Conservation (phyloP, 2,888 invertebrate species). For the Patella pellucida region DNA sequence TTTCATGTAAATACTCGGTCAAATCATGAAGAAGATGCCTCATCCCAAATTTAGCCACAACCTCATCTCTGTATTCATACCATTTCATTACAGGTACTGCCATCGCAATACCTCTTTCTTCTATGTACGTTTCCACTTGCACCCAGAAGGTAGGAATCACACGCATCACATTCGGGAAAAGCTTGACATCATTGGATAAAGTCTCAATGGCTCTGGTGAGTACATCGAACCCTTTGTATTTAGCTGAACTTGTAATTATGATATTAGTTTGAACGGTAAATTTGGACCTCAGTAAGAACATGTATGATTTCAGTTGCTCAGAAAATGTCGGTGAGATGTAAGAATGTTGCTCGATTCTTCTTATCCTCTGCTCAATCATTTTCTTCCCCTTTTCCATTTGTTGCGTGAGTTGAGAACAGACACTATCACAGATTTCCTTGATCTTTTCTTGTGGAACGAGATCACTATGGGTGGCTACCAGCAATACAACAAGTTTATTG, state of each 20-base stretch:
- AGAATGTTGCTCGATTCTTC: slow-evolving; percentile 57
- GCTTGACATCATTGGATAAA: slow-evolving; percentile 52
- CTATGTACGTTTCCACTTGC: slow-evolving; percentile 63
- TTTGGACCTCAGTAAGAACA: slow-evolving; percentile 59
- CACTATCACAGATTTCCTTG: slow-evolving; percentile 34
- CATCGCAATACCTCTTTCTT: slow-evolving; percentile 62
- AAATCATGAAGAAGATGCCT: slow-evolving; percentile 62
- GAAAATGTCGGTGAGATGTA: slow-evolving; percentile 65
- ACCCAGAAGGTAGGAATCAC: slow-evolving; percentile 68
- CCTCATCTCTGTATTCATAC: slow-evolving; percentile 57
- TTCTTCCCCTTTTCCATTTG: slow-evolving; percentile 46
- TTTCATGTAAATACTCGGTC: slow-evolving; percentile 66
- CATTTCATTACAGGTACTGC: slow-evolving; percentile 61
- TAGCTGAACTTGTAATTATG: slow-evolving; percentile 58
- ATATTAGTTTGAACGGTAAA: slow-evolving; percentile 57
- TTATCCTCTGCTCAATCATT: slow-evolving; percentile 56
- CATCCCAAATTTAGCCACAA: slow-evolving; percentile 65
- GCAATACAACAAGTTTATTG: slow-evolving; percentile 61
- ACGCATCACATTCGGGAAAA: slow-evolving; percentile 61
- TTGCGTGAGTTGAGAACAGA: slow-evolving; percentile 38
- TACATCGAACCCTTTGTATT: slow-evolving; percentile 53
- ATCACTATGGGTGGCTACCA: slow-evolving; percentile 67
- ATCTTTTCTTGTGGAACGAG: slow-evolving; percentile 40
- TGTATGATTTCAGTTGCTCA: slow-evolving; percentile 63
- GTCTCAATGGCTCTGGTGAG: slow-evolving; percentile 57